A percentile compares a stretch with the other conserved stretches of the same genome.
Evolutionary conservation across 1,140 invertebrate species (phyloP).

Genomic region (Thaumetopoea pityocampa): DNA sequence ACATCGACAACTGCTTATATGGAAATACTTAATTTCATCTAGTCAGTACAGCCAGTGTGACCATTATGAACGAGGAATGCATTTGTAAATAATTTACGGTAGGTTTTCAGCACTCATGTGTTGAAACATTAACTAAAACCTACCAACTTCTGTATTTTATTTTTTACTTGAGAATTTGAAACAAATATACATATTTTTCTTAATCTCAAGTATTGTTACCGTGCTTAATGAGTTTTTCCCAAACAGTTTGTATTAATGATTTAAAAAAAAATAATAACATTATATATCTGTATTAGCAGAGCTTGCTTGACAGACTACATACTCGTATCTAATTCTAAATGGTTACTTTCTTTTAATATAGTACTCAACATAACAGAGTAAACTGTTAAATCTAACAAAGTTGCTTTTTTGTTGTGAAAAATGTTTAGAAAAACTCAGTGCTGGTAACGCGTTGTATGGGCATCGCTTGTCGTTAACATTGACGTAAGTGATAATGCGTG

Average conservation of each 20-base stretch:
- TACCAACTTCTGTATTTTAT: conserved; percentile 41
- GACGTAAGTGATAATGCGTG: conserved; percentile 42
- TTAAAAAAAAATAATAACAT: background rate
- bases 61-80: conserved; percentile 53
- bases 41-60: conserved; percentile 37
- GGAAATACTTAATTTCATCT: conserved; percentile 13
- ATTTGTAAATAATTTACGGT: conserved; percentile 70
- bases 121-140: conserved; percentile 45
- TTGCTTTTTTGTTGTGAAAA: background rate
- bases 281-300: too few relatives aligned
- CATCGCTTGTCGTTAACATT: conserved; percentile 72
- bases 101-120: conserved; percentile 52
- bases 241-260: conserved; percentile 8
- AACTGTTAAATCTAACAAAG: too few relatives aligned
- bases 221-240: conserved; percentile 22
- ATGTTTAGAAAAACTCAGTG: conserved; percentile 23
- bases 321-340: too few relatives aligned
- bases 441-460: conserved; percentile 65
- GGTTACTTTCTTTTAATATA: too few relatives aligned
- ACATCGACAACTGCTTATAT: conserved; percentile 25
- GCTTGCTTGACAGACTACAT: too few relatives aligned
- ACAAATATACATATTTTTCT: conserved; percentile 13
- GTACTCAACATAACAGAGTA: too few relatives aligned
- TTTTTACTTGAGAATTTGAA: conserved; percentile 3
- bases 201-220: conserved; percentile 19